Evolutionary conservation across 2,888 invertebrate genomes (phyloP).

Genomic region (Monoplex corrugatus): DNA sequence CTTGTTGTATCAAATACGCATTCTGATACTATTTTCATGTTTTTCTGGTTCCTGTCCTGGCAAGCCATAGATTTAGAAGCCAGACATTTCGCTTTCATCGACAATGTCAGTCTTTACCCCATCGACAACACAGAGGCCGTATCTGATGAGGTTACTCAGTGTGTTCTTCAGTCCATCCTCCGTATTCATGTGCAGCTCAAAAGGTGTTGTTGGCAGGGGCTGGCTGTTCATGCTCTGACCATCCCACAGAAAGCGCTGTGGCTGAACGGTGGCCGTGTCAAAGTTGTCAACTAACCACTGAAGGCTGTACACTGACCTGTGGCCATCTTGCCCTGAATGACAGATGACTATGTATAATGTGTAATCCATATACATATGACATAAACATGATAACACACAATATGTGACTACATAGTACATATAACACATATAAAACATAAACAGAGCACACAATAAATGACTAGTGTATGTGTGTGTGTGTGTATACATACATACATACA

Average conservation of each 20-base stretch:
- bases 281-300: constrained; percentile 65
- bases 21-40: too few relatives aligned
- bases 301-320: constrained; percentile 63
- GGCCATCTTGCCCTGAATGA: constrained; percentile 69
- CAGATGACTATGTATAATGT: too few relatives aligned
- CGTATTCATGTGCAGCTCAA: constrained; percentile 59
- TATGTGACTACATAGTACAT: neutral
- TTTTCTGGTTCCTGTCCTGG: too few relatives aligned
- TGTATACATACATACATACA: neutral
- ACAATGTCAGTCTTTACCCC: constrained; percentile 63
- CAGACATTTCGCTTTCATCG: too few relatives aligned
- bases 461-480: neutral
- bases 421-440: too few relatives aligned
- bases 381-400: too few relatives aligned
- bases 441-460: too few relatives aligned
- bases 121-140: constrained; percentile 66
- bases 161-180: constrained; percentile 63
- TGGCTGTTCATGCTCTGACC: constrained; percentile 47
- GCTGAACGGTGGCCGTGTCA: constrained; percentile 19
- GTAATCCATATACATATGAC: too few relatives aligned
- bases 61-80: too few relatives aligned
- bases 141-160: constrained; percentile 62
- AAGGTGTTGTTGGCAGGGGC: constrained; percentile 57
- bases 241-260: constrained; percentile 60
- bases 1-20: too few relatives aligned